phyloP scores from a whole-genome alignment of 2,113 vertebrate genomes.

The Baryphthengus martii region DNA sequence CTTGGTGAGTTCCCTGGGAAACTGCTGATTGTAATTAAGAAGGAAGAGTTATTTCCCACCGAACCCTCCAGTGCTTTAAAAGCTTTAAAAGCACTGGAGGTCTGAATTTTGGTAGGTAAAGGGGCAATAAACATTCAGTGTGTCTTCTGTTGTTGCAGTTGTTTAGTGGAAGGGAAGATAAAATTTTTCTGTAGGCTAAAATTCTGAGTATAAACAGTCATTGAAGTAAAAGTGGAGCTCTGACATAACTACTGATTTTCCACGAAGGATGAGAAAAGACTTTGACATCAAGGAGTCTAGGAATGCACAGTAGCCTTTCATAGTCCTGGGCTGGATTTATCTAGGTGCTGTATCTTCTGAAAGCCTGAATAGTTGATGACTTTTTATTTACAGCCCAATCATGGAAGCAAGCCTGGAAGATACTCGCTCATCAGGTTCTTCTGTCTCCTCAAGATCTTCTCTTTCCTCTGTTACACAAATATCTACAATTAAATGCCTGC shows the following conservation, averaged over 20 bases:
- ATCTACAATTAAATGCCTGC: conserved; percentile 70
- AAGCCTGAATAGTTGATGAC: background rate
- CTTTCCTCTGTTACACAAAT: conserved; percentile 64
- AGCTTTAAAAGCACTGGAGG: background rate
- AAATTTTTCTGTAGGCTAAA: background rate
- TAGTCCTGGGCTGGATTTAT: background rate
- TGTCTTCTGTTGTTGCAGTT: background rate
- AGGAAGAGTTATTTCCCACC: background rate
- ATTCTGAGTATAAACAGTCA: background rate
- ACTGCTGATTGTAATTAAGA: background rate
- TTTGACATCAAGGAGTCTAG: background rate
- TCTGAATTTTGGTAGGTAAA: background rate
- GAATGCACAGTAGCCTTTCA: background rate
- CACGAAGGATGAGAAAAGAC: background rate
- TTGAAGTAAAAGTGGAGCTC: background rate
- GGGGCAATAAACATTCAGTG: background rate
- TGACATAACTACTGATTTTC: background rate
- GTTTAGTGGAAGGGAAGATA: background rate
- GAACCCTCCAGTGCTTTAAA: background rate
- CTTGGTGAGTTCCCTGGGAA: background rate
- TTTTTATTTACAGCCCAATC: conserved; percentile 74
- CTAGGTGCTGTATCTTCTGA: background rate
- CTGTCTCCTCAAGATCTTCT: conserved; percentile 75
- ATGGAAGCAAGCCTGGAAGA: conserved; percentile 81
- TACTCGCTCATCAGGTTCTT: conserved; percentile 64